Evolutionary conservation across 2,113 vertebrate species (phyloP), one percentile per base, ranked within the genome.

Genomic region (Xenopus laevis): DNA sequence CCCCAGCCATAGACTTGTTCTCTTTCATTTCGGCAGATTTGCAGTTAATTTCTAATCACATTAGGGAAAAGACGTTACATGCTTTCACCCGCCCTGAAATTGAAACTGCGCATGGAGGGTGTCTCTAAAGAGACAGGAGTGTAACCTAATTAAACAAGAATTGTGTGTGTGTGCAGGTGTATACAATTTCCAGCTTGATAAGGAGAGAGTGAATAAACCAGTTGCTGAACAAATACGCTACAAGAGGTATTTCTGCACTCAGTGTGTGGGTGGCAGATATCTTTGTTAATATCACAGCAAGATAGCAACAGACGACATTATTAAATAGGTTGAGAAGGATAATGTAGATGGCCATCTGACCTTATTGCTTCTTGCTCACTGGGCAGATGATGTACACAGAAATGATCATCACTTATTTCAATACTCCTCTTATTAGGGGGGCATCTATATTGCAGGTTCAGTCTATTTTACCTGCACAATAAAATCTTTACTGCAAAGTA

Each of bases 281-380:
- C 21, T 63, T 55, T 69, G 46, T 70, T 70, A 70, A 63, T 55
- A 57, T 57, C 66, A 70, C 74, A 70, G 66, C 20, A 20, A 68
- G 3, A n/a, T 47, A 40, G 61, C 40, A 23, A 57, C 8, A n/a
- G 20, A 47, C 23, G 12, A 20, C 44, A 46, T 60, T 61, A 17
- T 21, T 30, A 62, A 10, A 65, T 53, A 63, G 9, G 58, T 20
- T 63, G 20, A 50, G n/a, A 60, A 17, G 23, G 21, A 46, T 30
- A 46, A 18, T 21, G 21, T 17, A 46, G 27, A 52, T 23, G 71
- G 27, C 23, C 46, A 67, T 15, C 46, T 63, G 59, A 53, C 67
- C 67, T 30, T 52, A 27, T 17, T 47, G 62, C 46, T 68, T 46
- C 60, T 27, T 61, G 3, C 2, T 45, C 20, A 60, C 7, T 21